These are phyloP conservation scores for Loripinus fragilis DNA, from an alignment of 2,888 invertebrate species.

Conservation along the genomic window DNA sequence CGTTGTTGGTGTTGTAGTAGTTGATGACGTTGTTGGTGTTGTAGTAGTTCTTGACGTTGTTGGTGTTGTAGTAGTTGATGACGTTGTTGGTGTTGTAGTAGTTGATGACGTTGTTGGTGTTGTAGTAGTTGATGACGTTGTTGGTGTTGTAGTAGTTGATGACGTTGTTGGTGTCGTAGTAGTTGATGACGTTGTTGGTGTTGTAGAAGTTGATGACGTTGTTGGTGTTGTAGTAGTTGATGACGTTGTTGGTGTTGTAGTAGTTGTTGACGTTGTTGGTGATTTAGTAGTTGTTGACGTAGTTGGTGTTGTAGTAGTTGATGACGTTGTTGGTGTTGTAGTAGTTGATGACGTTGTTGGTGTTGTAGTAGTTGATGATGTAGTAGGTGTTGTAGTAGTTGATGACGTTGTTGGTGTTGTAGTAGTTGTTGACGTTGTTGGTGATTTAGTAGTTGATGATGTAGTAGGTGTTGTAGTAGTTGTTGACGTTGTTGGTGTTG, in stretches of 20 bases:
- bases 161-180: no score
- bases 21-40: no score
- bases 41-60: no score
- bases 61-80: no score
- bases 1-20: no score
- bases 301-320: background rate
- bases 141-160: no score
- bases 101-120: no score
- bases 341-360: background rate
- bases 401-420: background rate
- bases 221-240: no score
- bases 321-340: background rate
- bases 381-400: background rate
- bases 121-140: no score
- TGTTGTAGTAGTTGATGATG: background rate
- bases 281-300: background rate
- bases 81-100: no score
- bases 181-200: no score
- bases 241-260: background rate
- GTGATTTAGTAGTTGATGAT: background rate
- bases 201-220: no score
- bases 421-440: background rate
- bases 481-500: background rate
- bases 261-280: background rate
- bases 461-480: constrained; percentile 9